These are phyloP conservation scores for Drosophila pseudotalamancana DNA, from an alignment of 2,888 invertebrate genomes.

Conservation along the genomic window DNA sequence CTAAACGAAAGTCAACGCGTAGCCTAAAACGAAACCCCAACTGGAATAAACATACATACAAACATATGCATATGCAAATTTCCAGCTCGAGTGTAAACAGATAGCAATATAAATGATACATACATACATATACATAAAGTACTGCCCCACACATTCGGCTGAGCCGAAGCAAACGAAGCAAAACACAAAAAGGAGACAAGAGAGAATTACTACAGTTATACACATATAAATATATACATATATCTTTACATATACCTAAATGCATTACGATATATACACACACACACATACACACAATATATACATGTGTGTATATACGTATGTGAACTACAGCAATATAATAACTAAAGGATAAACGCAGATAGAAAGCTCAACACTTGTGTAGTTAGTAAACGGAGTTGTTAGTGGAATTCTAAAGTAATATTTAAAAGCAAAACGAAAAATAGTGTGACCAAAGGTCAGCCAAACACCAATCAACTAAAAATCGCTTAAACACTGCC, in stretches of 20 bases:
- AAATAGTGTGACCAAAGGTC: slow-evolving; percentile 47
- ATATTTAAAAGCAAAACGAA: not conserved
- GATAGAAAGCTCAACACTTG: slow-evolving; percentile 18
- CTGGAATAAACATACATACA: slow-evolving; percentile 10
- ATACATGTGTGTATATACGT: not conserved
- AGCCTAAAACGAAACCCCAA: slow-evolving; percentile 40
- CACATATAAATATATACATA: slow-evolving; percentile 22
- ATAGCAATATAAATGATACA: slow-evolving; percentile 47
- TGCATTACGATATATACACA: not conserved
- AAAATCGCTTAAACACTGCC: slow-evolving; percentile 57
- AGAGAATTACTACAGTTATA: slow-evolving; percentile 42
- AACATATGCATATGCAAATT: not conserved
- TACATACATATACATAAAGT: slow-evolving; percentile 35
- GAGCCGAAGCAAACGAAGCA: slow-evolving; percentile 55
- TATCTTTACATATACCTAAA: slow-evolving; percentile 16
- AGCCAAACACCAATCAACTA: slow-evolving; percentile 44
- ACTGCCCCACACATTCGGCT: slow-evolving; percentile 55
- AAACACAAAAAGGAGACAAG: slow-evolving; percentile 32
- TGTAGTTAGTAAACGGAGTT: slow-evolving; percentile 27
- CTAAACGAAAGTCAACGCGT: slow-evolving; percentile 52
- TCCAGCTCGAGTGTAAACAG: slow-evolving; percentile 29
- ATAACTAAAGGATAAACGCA: slow-evolving; percentile 8
- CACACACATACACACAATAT: too few relatives aligned
- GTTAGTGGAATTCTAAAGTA: slow-evolving; percentile 49
- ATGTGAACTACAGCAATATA: slow-evolving; percentile 10